Conservation (phyloP, 2,797 vertebrate genomes). For the Chromis chromis region DNA sequence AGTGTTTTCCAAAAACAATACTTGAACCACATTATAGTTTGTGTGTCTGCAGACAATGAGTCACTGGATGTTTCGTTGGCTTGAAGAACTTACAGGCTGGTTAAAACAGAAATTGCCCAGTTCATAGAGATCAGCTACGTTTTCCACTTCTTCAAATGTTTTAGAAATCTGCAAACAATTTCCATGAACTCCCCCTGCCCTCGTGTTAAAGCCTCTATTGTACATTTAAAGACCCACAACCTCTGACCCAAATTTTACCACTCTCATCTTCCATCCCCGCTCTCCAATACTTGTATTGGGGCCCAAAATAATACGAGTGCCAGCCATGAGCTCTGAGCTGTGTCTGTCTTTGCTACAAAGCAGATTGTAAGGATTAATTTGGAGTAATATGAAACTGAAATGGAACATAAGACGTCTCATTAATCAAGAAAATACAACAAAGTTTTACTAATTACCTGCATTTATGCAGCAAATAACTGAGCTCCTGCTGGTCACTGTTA, state of each 20-base stretch:
- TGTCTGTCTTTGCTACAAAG: constrained; percentile 21
- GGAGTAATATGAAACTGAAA: constrained; percentile 26
- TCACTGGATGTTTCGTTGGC: constrained; percentile 24
- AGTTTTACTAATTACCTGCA: background rate
- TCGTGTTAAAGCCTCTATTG: constrained; percentile 73
- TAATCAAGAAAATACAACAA: background rate
- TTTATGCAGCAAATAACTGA: background rate
- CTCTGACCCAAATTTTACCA: constrained; percentile 70
- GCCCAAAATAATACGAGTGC: constrained; percentile 65
- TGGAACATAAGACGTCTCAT: background rate
- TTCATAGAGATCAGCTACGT: constrained; percentile 45
- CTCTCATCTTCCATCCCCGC: constrained; percentile 51
- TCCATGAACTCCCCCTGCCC: constrained; percentile 64
- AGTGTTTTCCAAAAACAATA: constrained; percentile 48
- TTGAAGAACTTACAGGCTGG: constrained; percentile 25
- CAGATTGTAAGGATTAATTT: constrained; percentile 29
- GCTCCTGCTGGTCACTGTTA: background rate
- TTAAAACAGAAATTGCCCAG: constrained; percentile 49
- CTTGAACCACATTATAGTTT: constrained; percentile 30
- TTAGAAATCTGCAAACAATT: constrained; percentile 72
- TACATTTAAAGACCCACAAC: constrained; percentile 69
- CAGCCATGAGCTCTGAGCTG: constrained; percentile 40
- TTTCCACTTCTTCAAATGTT: constrained; percentile 54
- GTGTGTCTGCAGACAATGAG: constrained; percentile 25
- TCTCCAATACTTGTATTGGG: constrained; percentile 60